Evolutionary conservation across 2,888 invertebrate genomes (phyloP), one percentile per base, ranked within the genome.

Genomic region (Megamerina dolium): DNA sequence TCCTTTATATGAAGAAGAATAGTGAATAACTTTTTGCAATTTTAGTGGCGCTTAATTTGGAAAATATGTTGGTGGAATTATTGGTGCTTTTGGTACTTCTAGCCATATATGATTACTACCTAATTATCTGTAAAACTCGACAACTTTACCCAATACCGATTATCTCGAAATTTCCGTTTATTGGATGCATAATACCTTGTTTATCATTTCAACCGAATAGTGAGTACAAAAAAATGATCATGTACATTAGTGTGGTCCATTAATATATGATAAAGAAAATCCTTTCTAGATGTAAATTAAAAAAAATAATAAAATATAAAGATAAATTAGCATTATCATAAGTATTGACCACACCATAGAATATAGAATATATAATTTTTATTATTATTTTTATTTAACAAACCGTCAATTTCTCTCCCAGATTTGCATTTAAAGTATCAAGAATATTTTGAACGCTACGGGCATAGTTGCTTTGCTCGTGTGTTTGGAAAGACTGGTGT

Each of bases 51-150:
- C n/a, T n/a, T n/a, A n/a, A n/a, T n/a, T n/a, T n/a, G n/a, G n/a
- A n/a, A 29, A 32, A 37, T 67, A 69, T 55, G 60, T 68, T 33
- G 72, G 73, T 64, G 71, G 72, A 56, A 43, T 61, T 41, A 6
- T 32, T 47, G 32, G 31, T 53, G 18, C 40, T 42, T 33, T 3
- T 44, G 9, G 5, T 31, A 3, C 17, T 52, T 6, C 12, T 36
- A 31, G 16, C 41, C 5, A n/a, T 50, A 18, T 19, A 30, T 4
- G 46, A 53, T 19, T 35, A 26, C 5, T 30, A 41, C 13, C 17
- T n/a, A 5, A 47, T 45, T 5, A 43, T 27, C n/a, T 43, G 39
- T 30, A 17, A 45, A 9, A 45, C 23, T 6, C 26, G 40, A 19
- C 48, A 47, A 4, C 35, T 49, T 26, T 29, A 34, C 14, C 46